Base-by-base conservation (phyloP, 2,888 invertebrate genomes). In the Lycaena phlaeas region DNA sequence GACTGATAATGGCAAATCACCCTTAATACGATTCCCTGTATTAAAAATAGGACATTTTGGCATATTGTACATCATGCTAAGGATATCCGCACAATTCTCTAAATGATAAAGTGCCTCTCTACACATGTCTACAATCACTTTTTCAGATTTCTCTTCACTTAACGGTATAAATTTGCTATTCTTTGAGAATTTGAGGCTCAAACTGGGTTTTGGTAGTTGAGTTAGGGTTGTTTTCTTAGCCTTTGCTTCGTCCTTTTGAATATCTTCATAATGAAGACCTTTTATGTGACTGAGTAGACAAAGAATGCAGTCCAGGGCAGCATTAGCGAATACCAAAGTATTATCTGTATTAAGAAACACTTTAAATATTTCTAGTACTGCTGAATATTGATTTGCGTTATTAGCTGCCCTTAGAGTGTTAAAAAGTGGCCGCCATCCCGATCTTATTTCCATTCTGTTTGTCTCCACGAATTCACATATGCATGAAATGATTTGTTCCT, bases 401-500 rank as follows among this genome's bases (percentile, higher is more conserved):
- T 89, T 88, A 0, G 97, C 96, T 30, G 96, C 95, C 12, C 96
- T 88, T 29, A 98, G 75, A 0, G 97, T 96, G 7, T 96, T 96
- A 64, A 98, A 98, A 1, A 98, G 78, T 1, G 98, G 96, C 40
- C 97, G 87, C 98, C 98, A 98, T 0, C 98, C 98, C 0, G 96
- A 97, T 51, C 94, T 89, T 28, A 98, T 96, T 81, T 97, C 96
- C 45, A 93, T 92, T 54, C 95, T 88, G 68, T 95, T 96, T 0
- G 95, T 95, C 72, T 97, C 97, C 0, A 98, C 97, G 57, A 98
- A 95, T 73, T 97, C 97, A 68, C 97, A 97, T 36, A 98, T 90
- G 54, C 96, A 96, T 40, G 95, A 94, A 30, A 98, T 95, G 56
- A 98, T 96, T 81, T 91, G 91, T 67, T 91, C 91, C 92, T 95